A percentile compares a stretch with the other conserved stretches of the same genome.
Conservation (phyloP, 2,888 invertebrate species). For the Augiades crinisus region DNA sequence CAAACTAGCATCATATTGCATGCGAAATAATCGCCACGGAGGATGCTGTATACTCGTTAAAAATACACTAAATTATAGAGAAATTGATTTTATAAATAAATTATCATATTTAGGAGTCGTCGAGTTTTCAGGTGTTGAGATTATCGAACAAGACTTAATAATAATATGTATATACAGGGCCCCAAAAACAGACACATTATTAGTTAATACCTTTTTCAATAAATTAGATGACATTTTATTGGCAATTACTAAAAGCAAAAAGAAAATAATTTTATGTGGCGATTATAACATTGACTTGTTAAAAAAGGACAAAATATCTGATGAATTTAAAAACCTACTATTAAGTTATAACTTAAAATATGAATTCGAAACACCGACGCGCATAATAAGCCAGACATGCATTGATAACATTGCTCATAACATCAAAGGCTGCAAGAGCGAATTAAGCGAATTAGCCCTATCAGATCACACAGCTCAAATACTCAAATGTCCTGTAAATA, state of each 20-base stretch:
- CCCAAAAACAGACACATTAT: background rate
- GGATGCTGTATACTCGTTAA: background rate
- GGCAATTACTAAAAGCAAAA: background rate
- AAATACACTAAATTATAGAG: background rate
- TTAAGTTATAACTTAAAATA: background rate
- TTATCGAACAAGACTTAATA: too few species aligned
- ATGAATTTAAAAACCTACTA: background rate
- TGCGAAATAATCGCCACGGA: background rate
- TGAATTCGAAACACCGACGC: background rate
- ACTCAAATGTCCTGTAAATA: background rate
- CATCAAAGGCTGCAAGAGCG: background rate
- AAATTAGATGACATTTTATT: background rate
- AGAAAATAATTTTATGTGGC: background rate
- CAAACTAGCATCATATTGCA: background rate
- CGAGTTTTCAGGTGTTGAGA: too few species aligned
- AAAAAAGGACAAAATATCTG: background rate
- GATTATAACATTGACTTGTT: background rate
- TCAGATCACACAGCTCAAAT: conserved; percentile 8
- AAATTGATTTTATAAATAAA: background rate
- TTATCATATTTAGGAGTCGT: background rate
- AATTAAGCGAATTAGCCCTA: background rate
- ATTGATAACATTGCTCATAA: conserved; percentile 12
- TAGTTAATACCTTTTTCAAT: background rate
- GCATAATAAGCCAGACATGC: background rate
- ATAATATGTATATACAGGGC: background rate